Percentiles rank a stretch among this genome's conserved stretches.
Conservation (phyloP, 2,888 invertebrate genomes). For the Neoascia interrupta region DNA sequence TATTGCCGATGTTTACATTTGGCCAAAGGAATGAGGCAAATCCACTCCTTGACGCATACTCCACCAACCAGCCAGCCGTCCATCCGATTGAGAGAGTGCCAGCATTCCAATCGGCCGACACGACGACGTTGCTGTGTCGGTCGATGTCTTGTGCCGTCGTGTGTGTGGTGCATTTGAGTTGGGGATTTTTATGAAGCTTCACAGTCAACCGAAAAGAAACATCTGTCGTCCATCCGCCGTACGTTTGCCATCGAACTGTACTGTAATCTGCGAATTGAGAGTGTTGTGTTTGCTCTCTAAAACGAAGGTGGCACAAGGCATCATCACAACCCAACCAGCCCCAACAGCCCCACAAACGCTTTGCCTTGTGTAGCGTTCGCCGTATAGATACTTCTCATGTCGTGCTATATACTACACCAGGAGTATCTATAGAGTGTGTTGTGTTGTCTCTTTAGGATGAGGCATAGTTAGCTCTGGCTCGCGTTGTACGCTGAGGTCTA, state of each 20-base stretch:
- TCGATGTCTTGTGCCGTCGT: neutral
- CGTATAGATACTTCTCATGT: conserved; percentile 49
- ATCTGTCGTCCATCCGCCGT: conserved; percentile 48
- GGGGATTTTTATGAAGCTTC: conserved; percentile 32
- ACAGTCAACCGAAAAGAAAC: conserved; percentile 11
- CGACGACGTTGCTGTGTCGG: no score
- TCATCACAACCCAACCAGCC: neutral
- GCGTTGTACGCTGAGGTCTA: conserved; percentile 60
- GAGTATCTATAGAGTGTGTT: no score
- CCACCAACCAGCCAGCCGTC: conserved; percentile 7
- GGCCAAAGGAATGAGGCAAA: conserved; percentile 43
- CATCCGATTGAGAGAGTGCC: conserved; percentile 25
- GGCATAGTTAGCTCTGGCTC: conserved; percentile 18
- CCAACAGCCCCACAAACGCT: conserved; percentile 24
- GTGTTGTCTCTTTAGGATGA: conserved; percentile 53
- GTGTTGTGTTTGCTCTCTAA: conserved; percentile 57
- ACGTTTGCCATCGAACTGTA: conserved; percentile 53
- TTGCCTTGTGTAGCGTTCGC: conserved; percentile 26
- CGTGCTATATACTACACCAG: conserved; percentile 30
- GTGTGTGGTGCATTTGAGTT: conserved; percentile 29
- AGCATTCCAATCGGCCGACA: conserved; percentile 34
- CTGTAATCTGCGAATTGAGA: conserved; percentile 66
- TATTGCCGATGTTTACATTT: conserved; percentile 4
- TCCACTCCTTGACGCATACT: conserved; percentile 51
- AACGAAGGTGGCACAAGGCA: conserved; percentile 48